These are phyloP conservation scores for Castor canadensis DNA, from an alignment of 2,113 vertebrate species.

Conservation along the genomic window DNA sequence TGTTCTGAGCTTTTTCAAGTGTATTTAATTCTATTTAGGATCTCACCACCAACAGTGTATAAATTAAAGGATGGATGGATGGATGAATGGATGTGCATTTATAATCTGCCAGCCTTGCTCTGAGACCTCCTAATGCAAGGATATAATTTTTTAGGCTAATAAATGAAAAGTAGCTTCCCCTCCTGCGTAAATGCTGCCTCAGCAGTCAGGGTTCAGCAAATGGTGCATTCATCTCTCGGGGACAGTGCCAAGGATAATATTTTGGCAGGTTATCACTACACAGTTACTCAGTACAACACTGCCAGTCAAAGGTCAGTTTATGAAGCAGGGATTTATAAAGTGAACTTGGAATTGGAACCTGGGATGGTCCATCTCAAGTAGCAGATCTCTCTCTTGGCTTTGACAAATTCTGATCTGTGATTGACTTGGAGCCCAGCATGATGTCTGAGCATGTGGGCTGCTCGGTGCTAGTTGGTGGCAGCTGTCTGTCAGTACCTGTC, in stretches of 20 bases:
- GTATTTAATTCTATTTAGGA: not conserved
- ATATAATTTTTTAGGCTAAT: constrained; percentile 46
- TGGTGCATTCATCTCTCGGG: not conserved
- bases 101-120: not conserved
- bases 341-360: not conserved
- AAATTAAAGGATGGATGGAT: constrained; percentile 7
- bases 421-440: not conserved
- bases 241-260: constrained; percentile 57
- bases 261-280: constrained; percentile 62
- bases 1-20: not conserved
- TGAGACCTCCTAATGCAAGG: not conserved
- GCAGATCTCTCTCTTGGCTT: not conserved
- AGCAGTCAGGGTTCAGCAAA: constrained; percentile 6
- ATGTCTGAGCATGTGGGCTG: not conserved
- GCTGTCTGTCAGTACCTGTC: accelerated
- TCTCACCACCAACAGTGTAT: not conserved
- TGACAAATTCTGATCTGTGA: not conserved
- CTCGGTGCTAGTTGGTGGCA: accelerated
- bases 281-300: constrained; percentile 1
- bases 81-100: not conserved
- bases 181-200: constrained; percentile 17
- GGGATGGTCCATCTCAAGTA: not conserved
- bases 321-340: constrained; percentile 66
- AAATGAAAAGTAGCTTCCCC: constrained; percentile 37
- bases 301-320: constrained; percentile 39